Evolutionary conservation across 2,888 invertebrate species (phyloP), one percentile per base, ranked within the genome.

Genomic region (Geophilus truncorum): DNA sequence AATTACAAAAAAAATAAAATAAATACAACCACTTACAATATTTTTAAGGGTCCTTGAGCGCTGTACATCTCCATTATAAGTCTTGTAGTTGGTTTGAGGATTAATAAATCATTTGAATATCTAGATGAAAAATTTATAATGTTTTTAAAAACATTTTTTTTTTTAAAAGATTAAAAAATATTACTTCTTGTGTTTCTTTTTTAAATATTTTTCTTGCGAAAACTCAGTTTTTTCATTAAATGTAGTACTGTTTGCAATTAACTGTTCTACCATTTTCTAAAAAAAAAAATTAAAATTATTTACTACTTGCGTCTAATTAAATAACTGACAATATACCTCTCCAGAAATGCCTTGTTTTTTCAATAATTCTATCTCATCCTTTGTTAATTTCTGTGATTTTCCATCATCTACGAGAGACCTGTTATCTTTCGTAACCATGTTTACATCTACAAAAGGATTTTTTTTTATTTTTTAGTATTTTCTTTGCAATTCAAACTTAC

Each of bases 141-240:
- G 5, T 75, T 9, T 12, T 18, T 23, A 70, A 70, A 18, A 4
- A 62, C 7, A 12, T 18, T 7, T 21, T 23, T 7, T 62, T 5
- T 62, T 18, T 23, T 90, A 83, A 92, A 92, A 18, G 96, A 88
- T n/a, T n/a, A 85, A 92, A 93, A 85, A 94, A 94, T 85, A 92
- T 93, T 88, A 98, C 88, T 98, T 98, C 84, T 93, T 93, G 85
- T 95, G 94, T 87, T 99, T 99, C 86, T 98, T 98, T 81, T 87
- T 93, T 70, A 98, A 90, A 87, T 98, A 98, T 87, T 98, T 98
- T 84, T 95, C 94, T 87, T 98, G 89, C 0, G 90, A 87, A 87
- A 92, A 98, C 85, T 94, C 95, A 0, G 97, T 98, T 89, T 97
- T 97, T 81, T 91, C 84, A 32, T 91, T 90, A 87, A 98, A 98